These are phyloP conservation scores for Blastobasis lacticolella DNA, from an alignment of 2,888 invertebrate genomes.

Conservation along the genomic window DNA sequence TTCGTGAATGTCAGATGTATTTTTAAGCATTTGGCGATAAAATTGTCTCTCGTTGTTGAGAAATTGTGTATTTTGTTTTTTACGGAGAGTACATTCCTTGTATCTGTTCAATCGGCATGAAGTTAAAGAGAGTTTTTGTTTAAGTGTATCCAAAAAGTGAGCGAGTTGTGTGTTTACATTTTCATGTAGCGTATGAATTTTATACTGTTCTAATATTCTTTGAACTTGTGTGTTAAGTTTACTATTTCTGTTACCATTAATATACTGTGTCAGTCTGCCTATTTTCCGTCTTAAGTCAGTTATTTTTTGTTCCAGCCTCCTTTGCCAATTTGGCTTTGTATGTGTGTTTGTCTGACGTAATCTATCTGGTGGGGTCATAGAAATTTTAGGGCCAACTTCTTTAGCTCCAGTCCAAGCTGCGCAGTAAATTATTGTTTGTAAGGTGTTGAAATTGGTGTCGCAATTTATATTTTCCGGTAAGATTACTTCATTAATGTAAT, in stretches of 20 bases:
- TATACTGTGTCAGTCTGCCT: slow-evolving; percentile 7
- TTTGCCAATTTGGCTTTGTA: slow-evolving; percentile 9
- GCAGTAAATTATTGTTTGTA: slow-evolving; percentile 7
- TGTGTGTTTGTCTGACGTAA: neutral
- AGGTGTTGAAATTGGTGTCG: slow-evolving; percentile 1
- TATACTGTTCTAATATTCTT: slow-evolving; percentile 6
- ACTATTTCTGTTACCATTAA: slow-evolving; percentile 5
- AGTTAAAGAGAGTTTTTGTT: slow-evolving; percentile 7
- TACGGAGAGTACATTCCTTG: slow-evolving; percentile 8
- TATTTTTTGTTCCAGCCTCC: slow-evolving; percentile 9
- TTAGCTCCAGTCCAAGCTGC: slow-evolving; percentile 10
- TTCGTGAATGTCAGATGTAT: neutral
- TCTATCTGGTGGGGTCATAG: too few relatives aligned
- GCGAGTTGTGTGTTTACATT: slow-evolving; percentile 5
- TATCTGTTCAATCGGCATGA: slow-evolving; percentile 6
- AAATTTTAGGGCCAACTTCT: slow-evolving; percentile 1
- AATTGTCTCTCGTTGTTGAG: slow-evolving; percentile 11
- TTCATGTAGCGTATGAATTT: slow-evolving; percentile 9
- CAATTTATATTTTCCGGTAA: slow-evolving; percentile 3
- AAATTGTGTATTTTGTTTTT: slow-evolving; percentile 12
- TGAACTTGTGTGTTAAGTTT: slow-evolving; percentile 4
- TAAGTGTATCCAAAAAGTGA: slow-evolving; percentile 9
- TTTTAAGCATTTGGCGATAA: slow-evolving; percentile 3
- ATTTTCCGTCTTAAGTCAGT: slow-evolving; percentile 9
- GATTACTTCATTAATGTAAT: slow-evolving; percentile 5